Base-by-base conservation (phyloP, 2,113 vertebrate species). In the Phalacrocorax pelagicus region DNA sequence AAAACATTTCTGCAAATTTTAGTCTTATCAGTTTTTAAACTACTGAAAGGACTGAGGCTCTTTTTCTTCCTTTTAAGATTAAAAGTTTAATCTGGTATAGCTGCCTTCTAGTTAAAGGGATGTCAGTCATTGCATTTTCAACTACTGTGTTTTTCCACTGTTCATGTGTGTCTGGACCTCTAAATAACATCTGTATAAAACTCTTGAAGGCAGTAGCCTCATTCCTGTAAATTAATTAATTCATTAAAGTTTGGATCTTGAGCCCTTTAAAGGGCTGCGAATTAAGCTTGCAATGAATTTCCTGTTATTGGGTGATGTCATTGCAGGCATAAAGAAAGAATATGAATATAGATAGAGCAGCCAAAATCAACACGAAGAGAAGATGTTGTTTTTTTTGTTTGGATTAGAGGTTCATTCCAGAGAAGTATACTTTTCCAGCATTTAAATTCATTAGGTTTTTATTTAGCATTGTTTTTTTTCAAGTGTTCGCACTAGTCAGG, bases 361-460 rank as follows among this genome's bases (percentile, higher is more conserved):
- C 80, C 91, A 92, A 85, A 95, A 77, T 94, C 95, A 38, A 29
- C 13, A 69, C 71, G 12, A 95, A 27, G 44, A 92, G 78, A 94
- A 20, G 34, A 91, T 69, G 36, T 58, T 91, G 27, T 29, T 14
- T 71, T 78, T 49, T 78, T 71, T 66, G 9, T 74, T 83, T 91
- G 51, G 22, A 84, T 82, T 91, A 55, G 32, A 34, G 15, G 4
- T 29, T 92, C 29, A 61, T 96, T 97, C 82, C 84, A 95, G 54
- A 90, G 67, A 81, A 73, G 57, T 94, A 21, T 58, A 55, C 66
- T 94, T 95, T 97, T 59, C 86, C 89, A 93, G 62, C 14, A 71
- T 75, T 81, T 75, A 52, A 94, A 94, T 49, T 72, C 10, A 55
- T 81, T 75, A 42, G 4, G 10, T 49, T 86, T 96, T 80, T 90